Evolutionary conservation across 2,888 invertebrate species (phyloP), one percentile per base, ranked within the genome.

Genomic region (Pachycephus smyrnensis): DNA sequence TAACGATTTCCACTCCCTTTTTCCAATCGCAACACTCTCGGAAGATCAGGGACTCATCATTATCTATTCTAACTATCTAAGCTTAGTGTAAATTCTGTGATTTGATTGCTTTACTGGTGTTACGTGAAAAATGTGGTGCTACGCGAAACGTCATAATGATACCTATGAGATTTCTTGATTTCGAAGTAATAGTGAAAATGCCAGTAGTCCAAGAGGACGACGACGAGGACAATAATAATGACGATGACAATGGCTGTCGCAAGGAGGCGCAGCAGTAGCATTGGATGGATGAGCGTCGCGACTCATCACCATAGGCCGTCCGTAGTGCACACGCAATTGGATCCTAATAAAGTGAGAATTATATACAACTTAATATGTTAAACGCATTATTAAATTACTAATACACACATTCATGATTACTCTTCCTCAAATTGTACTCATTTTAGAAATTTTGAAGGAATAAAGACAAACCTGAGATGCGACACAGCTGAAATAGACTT

Each of bases 241-340:
- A 71, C 71, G 82, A 80, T 81, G 81, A 86, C 84, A 80, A 85
- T 84, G 85, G 84, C 85, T 84, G 85, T 94, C 93, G 93, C 94
- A 73, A 94, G 94, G 68, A 92, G 95, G 75, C 93, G 95, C 80
- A 94, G 94, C 92, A 95, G 94, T 89, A 94, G 94, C 82, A 94
- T 95, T 82, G 95, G 94, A 80, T 94, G 94, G 80, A 82, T 86
- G 78, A 83, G 81, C 76, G 81, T 78, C 78, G 79, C 82, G 75
- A 82, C 86, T 77, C 84, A 85, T 83, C 31, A 71, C 71, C 85
- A 84, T 81, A 84, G 88, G 79, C 85, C 86, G 80, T 85, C 88
- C 75, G 82, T 85, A 71, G 81, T 82, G 71, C 80, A 84, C 36
- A 82, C 83, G 31, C 86, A 86, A 76, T 73, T 84, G 80, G 86